Evolutionary conservation across 1,140 invertebrate genomes (phyloP), one percentile per base, ranked within the genome.

Genomic region (Anastrepha ludens): DNA sequence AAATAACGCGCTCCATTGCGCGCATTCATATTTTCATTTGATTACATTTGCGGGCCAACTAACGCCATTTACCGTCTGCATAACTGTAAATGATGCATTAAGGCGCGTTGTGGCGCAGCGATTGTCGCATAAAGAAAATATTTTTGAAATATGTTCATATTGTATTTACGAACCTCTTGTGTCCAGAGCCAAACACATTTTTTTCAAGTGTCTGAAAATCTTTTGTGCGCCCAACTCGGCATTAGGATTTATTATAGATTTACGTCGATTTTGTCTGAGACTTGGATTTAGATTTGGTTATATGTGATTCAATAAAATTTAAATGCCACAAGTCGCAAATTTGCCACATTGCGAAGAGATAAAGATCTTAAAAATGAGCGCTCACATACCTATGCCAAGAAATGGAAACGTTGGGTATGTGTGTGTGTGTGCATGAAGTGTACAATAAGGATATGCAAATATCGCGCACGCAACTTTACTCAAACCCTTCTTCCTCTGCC

Each of bases 81-180:
- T 81, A 81, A 81, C 74, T 81, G 74, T 81, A 81, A 81, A 81
- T 50, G 74, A 81, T 81, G 74, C 74, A 81, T 55, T 55, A 81
- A 81, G 74, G 74, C 74, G 74, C 74, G 47, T 81, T 81, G 74
- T 81, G 15, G n/a, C 74, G 20, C 13, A 13, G 47, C 74, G 47
- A 55, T 81, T 81, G 74, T 58, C 47, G 20, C 74, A 81, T 81
- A 81, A 81, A 81, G 74, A 55, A 55, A 74, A 74, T 74, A 74
- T 74, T 74, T 74, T 74, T 47, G 70, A 74, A 74, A 74, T 74
- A 74, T 74, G 70, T 74, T 39, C 70, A n/a, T 74, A 74, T 74
- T 74, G 70, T n/a, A 74, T 7, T 6, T 47, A 47, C 7, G 39
- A 6, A 74, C 41, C 15, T n/a, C 47, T 50, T n/a, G 4, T 13